phyloP scores from a whole-genome alignment of 2,113 vertebrate species.

The Orientallactaga bullata region DNA sequence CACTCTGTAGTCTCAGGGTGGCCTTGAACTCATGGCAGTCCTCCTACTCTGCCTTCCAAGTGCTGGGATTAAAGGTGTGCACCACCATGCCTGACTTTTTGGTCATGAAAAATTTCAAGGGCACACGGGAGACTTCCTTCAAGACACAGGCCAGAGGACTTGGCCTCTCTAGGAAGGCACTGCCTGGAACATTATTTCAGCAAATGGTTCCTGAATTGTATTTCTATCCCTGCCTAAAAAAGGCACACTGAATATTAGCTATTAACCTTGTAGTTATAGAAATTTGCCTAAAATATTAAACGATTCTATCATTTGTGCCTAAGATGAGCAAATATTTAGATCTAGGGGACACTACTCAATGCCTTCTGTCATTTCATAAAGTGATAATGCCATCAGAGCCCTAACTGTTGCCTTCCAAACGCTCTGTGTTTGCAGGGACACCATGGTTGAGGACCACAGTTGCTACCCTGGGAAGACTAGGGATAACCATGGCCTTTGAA shows the following conservation, averaged over 20 bases:
- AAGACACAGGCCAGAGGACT: not conserved
- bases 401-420: conserved; percentile 9
- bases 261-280: accelerated
- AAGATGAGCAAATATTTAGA: not conserved
- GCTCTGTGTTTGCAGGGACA: conserved; percentile 86
- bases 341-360: not conserved
- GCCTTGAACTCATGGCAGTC: too few species aligned
- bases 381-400: not conserved
- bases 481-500: conserved; percentile 96
- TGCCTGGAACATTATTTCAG: too few species aligned
- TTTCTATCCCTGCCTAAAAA: not conserved
- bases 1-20: too few species aligned
- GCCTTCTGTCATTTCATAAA: not conserved
- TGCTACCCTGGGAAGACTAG: conserved; percentile 93
- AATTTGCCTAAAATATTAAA: not conserved
- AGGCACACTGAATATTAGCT: not conserved
- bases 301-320: not conserved
- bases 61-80: too few species aligned
- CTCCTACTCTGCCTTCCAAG: too few species aligned
- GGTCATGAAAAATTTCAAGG: accelerated
- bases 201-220: not conserved
- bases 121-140: not conserved
- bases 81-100: too few species aligned
- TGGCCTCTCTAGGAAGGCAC: not conserved
- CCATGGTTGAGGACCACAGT: conserved; percentile 92